A percentile compares a stretch with the other conserved stretches of the same genome.
Conservation (phyloP, 2,888 invertebrate species). For the Vanessa cardui region DNA sequence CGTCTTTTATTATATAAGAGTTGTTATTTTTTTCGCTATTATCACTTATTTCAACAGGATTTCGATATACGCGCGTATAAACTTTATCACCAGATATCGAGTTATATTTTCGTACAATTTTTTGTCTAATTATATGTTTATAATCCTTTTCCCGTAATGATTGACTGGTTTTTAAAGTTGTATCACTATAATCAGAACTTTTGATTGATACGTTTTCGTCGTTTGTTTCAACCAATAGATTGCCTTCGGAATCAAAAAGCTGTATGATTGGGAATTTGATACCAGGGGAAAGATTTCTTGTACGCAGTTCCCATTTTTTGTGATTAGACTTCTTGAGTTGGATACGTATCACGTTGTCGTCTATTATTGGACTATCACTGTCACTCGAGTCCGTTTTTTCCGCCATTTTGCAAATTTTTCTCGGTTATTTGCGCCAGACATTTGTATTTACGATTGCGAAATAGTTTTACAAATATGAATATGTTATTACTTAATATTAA, state of each 20-base stretch:
- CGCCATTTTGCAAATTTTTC: conserved; percentile 59
- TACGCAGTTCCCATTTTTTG: conserved; percentile 85
- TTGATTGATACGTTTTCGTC: conserved; percentile 80
- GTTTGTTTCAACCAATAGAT: conserved; percentile 84
- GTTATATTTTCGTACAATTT: conserved; percentile 68
- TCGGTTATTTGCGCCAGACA: conserved; percentile 45
- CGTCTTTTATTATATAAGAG: conserved; percentile 57
- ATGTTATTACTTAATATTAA: conserved; percentile 57
- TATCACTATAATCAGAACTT: conserved; percentile 66
- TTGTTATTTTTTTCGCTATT: conserved; percentile 45
- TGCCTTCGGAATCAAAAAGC: conserved; percentile 84
- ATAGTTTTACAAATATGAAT: conserved; percentile 50
- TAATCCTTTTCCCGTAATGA: conserved; percentile 72
- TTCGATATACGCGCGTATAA: conserved; percentile 70
- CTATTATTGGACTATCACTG: conserved; percentile 75
- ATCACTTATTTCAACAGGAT: conserved; percentile 49
- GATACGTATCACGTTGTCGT: conserved; percentile 83
- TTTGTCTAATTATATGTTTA: conserved; percentile 64
- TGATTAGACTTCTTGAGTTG: conserved; percentile 84
- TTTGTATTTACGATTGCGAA: conserved; percentile 42
- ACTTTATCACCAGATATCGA: conserved; percentile 72
- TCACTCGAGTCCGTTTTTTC: conserved; percentile 65
- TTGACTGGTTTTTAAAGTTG: conserved; percentile 57
- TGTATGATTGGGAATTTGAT: conserved; percentile 84
- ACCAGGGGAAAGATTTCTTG: conserved; percentile 84